Percentiles rank a stretch among this genome's conserved stretches.
Evolutionary conservation across 2,113 vertebrate species (phyloP).

Genomic region (Vulpes vulpes): DNA sequence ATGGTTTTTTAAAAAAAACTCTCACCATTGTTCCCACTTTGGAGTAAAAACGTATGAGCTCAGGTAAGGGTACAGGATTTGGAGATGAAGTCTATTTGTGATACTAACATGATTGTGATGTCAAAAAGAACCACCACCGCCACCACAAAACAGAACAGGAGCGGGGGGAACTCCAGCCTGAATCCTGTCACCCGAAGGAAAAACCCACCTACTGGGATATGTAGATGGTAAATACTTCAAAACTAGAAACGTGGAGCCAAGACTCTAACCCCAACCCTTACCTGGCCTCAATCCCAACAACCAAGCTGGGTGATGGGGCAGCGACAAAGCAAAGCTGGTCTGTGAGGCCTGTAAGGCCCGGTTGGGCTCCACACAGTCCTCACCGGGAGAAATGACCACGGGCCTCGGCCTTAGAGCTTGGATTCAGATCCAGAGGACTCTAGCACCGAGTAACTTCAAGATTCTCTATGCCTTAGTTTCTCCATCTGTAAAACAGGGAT

Average conservation of each 20-base stretch:
- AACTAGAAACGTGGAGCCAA: not conserved
- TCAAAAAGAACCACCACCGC: slow-evolving; percentile 2
- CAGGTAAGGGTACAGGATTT: not conserved
- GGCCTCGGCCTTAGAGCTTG: not conserved
- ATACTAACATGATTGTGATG: not conserved
- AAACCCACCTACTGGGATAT: not conserved
- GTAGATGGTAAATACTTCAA: not conserved
- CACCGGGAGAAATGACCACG: not conserved
- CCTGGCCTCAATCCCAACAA: rapidly evolving
- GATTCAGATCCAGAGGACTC: not conserved
- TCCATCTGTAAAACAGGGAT: not conserved
- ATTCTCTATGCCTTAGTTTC: not conserved
- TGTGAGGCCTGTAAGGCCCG: not conserved
- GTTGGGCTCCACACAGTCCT: not conserved
- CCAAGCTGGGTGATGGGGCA: not conserved
- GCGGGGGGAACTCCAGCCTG: not conserved
- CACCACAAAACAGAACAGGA: not conserved
- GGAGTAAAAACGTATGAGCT: not conserved
- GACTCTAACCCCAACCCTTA: not conserved
- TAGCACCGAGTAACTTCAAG: not conserved
- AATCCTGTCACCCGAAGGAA: not conserved
- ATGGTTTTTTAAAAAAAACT: not conserved
- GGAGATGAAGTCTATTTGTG: slow-evolving; percentile 9
- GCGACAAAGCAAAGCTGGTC: not conserved
- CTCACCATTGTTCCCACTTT: not conserved